Percentiles rank a stretch among this genome's conserved stretches.
Evolutionary conservation across 2,888 invertebrate species (phyloP).

Genomic region (Galerucella pusilla): DNA sequence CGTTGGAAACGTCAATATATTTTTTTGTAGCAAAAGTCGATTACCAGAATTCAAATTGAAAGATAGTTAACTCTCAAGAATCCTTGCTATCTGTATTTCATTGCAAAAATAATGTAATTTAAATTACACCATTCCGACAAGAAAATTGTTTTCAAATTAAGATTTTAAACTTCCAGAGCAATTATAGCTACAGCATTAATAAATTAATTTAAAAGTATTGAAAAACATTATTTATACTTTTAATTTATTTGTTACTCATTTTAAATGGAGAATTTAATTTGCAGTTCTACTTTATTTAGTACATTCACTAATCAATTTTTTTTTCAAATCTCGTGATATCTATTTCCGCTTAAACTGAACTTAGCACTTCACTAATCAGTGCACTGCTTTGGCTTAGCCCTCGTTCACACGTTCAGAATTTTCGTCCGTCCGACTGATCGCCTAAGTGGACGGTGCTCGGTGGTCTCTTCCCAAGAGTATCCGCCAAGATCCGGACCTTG

Average conservation of each 20-base stretch:
- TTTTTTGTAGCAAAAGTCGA: slow-evolving; percentile 20
- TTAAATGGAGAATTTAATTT: no score
- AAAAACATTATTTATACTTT: neutral
- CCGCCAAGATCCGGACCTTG: no score
- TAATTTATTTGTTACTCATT: neutral
- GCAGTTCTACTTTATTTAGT: no score
- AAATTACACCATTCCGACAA: slow-evolving; percentile 20
- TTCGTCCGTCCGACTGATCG: no score
- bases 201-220: neutral
- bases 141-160: slow-evolving; percentile 12
- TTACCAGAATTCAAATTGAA: slow-evolving; percentile 22
- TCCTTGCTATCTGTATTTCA: slow-evolving; percentile 12
- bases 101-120: neutral
- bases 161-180: neutral
- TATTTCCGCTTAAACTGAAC: no score
- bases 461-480: no score
- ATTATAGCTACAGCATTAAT: neutral
- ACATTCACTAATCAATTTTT: no score
- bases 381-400: no score
- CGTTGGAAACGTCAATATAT: slow-evolving; percentile 19
- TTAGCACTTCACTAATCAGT: no score
- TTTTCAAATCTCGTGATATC: no score
- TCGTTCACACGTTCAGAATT: no score
- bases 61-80: slow-evolving; percentile 5
- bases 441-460: no score